Conservation (phyloP, 1,140 invertebrate genomes). For the Zaprionus africanus region DNA sequence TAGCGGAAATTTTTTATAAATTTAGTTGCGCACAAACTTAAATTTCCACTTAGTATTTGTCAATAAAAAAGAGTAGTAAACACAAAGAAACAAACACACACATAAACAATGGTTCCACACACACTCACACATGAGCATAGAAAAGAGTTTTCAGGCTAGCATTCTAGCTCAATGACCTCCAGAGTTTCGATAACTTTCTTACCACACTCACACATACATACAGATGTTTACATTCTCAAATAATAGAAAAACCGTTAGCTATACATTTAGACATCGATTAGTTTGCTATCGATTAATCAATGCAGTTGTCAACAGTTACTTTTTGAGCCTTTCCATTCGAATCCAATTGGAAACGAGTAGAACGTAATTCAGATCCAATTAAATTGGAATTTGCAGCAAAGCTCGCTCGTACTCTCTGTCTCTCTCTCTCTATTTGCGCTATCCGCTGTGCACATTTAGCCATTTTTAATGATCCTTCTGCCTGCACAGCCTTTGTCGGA, state of each 20-base stretch:
- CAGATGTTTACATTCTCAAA: conserved; percentile 2
- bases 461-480: conserved; percentile 44
- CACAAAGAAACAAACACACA: conserved; percentile 19
- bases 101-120: background rate
- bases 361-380: conserved; percentile 20
- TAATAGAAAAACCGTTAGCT: background rate
- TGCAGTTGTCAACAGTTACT: conserved; percentile 15
- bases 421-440: background rate
- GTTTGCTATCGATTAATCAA: conserved; percentile 25
- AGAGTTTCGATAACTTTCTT: conserved; percentile 33
- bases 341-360: conserved; percentile 11
- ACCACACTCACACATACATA: background rate
- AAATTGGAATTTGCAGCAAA: conserved; percentile 18
- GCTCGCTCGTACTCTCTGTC: background rate
- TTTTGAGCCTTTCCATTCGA: background rate
- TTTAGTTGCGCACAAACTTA: conserved; percentile 27
- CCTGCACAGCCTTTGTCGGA: conserved; percentile 24
- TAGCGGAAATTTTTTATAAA: conserved; percentile 54
- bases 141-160: conserved; percentile 2
- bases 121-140: background rate
- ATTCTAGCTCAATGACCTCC: conserved; percentile 41
- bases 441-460: conserved; percentile 16
- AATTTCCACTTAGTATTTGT: conserved; percentile 40
- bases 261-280: conserved; percentile 14
- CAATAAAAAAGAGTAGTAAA: conserved; percentile 23